Percentiles rank a stretch among this genome's conserved stretches.
phyloP scores from a whole-genome alignment of 2,113 vertebrate genomes.

The Panurus biarmicus region DNA sequence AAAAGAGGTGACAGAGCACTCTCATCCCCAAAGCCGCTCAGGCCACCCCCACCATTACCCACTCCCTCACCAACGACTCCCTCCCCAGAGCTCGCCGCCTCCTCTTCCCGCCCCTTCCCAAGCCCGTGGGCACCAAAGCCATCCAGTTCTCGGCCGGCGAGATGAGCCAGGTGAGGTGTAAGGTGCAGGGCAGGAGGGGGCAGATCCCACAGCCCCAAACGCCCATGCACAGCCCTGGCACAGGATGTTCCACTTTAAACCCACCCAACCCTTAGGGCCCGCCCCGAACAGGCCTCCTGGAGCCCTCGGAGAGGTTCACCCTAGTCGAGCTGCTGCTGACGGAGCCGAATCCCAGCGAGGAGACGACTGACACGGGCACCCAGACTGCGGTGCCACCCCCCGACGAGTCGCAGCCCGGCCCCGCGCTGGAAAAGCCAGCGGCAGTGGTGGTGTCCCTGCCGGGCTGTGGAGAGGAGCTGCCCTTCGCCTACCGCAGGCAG shows the following conservation, averaged over 20 bases:
- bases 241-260: accelerated
- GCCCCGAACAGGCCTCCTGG: not conserved
- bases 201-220: not conserved
- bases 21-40: accelerated
- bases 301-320: conserved; percentile 7
- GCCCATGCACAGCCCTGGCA: accelerated
- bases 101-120: conserved; percentile 28
- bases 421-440: accelerated
- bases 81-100: not conserved
- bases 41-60: not conserved
- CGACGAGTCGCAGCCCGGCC: accelerated
- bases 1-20: conserved; percentile 18
- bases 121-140: conserved; percentile 11
- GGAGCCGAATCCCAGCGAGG: not conserved
- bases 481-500: conserved; percentile 13
- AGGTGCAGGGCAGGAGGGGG: not conserved
- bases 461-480: not conserved
- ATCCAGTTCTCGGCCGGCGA: not conserved
- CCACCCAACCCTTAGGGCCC: not conserved
- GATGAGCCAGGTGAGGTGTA: conserved; percentile 4
- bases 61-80: not conserved
- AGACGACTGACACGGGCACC: accelerated
- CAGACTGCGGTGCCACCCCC: accelerated
- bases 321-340: not conserved
- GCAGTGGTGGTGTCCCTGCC: accelerated